A percentile compares a stretch with the other conserved stretches of the same genome.
Evolutionary conservation across 2,113 vertebrate species (phyloP).

Genomic region (Myodes glareolus): DNA sequence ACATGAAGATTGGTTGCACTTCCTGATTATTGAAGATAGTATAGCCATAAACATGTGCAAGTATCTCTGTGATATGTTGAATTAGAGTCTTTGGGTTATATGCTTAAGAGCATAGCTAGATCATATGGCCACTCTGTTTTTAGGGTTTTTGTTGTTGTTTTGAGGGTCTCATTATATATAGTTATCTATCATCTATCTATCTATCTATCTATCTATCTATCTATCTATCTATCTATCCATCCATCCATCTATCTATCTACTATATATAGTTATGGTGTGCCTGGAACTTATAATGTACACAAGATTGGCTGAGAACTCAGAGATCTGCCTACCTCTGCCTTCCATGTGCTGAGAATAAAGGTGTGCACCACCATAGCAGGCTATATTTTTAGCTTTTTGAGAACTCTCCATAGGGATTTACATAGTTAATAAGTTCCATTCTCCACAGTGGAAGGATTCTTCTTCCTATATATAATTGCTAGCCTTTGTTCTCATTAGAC

Average conservation of each 20-base stretch:
- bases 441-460: not conserved
- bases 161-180: not conserved
- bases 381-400: not conserved
- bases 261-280: not conserved
- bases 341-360: not conserved
- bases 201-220: no score
- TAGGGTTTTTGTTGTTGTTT: not conserved
- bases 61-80: not conserved
- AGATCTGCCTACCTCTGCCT: not conserved
- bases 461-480: not conserved
- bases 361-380: not conserved
- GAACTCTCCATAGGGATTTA: not conserved
- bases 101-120: not conserved
- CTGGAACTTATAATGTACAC: not conserved
- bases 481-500: not conserved
- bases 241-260: no score
- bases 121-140: no score
- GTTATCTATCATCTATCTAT: no score
- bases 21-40: not conserved
- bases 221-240: no score
- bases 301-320: not conserved
- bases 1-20: not conserved
- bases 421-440: not conserved
- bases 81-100: not conserved
- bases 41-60: not conserved